These are phyloP conservation scores for Acropternis orthonyx DNA, from an alignment of 2,797 vertebrate species.

Conservation along the genomic window DNA sequence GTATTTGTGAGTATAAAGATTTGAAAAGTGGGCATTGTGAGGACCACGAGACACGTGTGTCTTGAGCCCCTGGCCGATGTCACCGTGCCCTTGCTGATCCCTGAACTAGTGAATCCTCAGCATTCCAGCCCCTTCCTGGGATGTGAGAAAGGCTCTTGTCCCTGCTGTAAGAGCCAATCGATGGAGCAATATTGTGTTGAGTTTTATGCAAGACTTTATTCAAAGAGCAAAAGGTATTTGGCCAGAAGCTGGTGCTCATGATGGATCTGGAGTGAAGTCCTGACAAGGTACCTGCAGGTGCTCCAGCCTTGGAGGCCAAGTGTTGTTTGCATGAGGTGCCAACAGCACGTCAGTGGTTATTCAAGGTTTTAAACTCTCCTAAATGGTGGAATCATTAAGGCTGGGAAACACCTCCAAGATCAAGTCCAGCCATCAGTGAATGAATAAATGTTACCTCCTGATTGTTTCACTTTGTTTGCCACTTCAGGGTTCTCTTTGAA, in stretches of 20 bases:
- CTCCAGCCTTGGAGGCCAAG: neutral
- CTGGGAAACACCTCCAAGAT: neutral
- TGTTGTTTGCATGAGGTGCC: neutral
- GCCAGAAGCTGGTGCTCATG: neutral
- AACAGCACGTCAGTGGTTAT: neutral
- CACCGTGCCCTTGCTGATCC: no score
- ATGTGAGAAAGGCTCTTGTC: no score
- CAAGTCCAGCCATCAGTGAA: neutral
- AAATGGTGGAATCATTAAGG: neutral
- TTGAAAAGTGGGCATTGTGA: no score
- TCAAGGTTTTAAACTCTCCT: neutral
- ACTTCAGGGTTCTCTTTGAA: neutral
- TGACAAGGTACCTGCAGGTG: neutral
- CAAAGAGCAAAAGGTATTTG: neutral
- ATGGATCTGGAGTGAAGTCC: neutral
- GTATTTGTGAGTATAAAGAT: no score
- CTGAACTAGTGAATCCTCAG: no score
- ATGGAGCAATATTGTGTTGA: neutral
- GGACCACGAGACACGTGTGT: no score
- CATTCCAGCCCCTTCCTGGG: no score
- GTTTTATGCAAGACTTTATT: neutral
- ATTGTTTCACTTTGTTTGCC: neutral
- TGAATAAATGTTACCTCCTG: neutral
- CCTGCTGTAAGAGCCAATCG: neutral
- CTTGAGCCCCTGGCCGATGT: no score